phyloP scores from a whole-genome alignment of 2,113 vertebrate species.

The Pomatorhinus ruficollis region DNA sequence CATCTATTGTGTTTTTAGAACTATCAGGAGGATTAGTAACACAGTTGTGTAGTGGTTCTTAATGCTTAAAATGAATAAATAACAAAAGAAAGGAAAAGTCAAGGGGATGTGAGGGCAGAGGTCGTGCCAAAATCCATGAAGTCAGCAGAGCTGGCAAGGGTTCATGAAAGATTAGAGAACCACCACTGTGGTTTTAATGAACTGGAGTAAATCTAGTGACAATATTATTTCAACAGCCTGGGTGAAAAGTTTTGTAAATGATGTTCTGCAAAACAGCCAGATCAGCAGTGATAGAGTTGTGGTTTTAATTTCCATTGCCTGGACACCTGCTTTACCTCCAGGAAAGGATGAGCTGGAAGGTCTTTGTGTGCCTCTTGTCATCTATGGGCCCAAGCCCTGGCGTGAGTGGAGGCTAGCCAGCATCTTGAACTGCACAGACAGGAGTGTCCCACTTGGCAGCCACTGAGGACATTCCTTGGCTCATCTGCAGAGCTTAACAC shows the following conservation, averaged over 20 bases:
- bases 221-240: background rate
- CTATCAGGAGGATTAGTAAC: background rate
- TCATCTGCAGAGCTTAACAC: background rate
- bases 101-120: background rate
- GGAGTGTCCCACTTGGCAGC: constrained; percentile 2
- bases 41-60: background rate
- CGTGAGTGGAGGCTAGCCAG: background rate
- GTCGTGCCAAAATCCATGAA: background rate
- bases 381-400: background rate
- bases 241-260: background rate
- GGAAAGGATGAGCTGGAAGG: background rate
- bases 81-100: background rate
- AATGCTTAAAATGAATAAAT: background rate
- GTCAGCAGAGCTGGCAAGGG: background rate
- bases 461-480: constrained; percentile 7
- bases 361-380: background rate
- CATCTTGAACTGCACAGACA: background rate
- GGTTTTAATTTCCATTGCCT: background rate
- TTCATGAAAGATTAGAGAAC: background rate
- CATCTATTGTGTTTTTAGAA: background rate
- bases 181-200: background rate
- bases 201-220: background rate
- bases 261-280: background rate
- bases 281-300: background rate
- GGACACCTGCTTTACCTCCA: background rate